Evolutionary conservation across 2,888 invertebrate species (phyloP).

Genomic region (Plagiodera versicolora): DNA sequence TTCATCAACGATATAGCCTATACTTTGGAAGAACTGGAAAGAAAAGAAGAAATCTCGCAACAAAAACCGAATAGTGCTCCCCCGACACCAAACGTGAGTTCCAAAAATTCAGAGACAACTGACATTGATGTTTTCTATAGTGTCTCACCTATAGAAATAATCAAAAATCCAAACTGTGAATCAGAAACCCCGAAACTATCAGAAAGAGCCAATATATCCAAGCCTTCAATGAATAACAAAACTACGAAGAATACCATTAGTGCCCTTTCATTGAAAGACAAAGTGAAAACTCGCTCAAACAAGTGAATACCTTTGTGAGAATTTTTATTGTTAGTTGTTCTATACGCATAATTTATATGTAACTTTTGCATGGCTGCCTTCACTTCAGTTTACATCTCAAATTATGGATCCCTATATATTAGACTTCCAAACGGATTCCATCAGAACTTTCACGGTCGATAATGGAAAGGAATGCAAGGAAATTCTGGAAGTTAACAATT

Average conservation of each 20-base stretch:
- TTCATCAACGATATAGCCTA: slow-evolving; percentile 4
- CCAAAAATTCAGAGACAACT: neutral
- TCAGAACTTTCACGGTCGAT: slow-evolving; percentile 5
- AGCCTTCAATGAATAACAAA: neutral
- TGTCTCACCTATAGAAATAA: neutral
- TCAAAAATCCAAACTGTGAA: neutral
- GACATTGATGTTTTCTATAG: neutral
- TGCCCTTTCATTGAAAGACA: no score
- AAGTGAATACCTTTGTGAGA: neutral
- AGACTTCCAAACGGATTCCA: slow-evolving; percentile 1
- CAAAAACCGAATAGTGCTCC: slow-evolving; percentile 12
- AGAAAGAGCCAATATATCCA: neutral
- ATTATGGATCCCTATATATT: slow-evolving; percentile 4
- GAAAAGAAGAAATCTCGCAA: slow-evolving; percentile 5
- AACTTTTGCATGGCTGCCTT: neutral
- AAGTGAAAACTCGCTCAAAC: no score
- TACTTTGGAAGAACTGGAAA: slow-evolving; percentile 9
- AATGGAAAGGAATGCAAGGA: neutral
- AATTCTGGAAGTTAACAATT: neutral
- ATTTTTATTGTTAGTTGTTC: neutral
- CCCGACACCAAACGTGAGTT: slow-evolving; percentile 2
- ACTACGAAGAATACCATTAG: no score
- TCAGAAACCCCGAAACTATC: neutral
- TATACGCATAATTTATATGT: neutral
- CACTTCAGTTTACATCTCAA: neutral